Percentiles rank a stretch among this genome's conserved stretches.
Conservation (phyloP, 2,888 invertebrate genomes). For the Plemyria rubiginata region DNA sequence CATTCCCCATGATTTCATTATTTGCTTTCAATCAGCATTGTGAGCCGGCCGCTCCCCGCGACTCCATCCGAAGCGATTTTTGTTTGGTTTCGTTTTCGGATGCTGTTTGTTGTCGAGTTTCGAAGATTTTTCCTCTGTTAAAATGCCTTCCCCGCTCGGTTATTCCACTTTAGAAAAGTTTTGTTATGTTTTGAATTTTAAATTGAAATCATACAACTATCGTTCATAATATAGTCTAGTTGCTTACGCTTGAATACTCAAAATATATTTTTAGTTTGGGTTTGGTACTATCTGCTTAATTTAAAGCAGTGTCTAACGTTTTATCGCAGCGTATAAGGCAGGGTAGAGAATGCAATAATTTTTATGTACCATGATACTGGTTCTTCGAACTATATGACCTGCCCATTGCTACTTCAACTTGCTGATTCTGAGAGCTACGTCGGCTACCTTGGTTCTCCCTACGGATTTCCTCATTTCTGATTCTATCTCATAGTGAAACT, state of each 20-base stretch:
- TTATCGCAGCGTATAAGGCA: no score
- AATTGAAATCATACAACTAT: constrained; percentile 32
- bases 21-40: constrained; percentile 85
- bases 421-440: no score
- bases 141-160: constrained; percentile 31
- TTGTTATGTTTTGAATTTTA: constrained; percentile 31
- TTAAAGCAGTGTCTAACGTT: not conserved
- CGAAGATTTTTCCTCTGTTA: constrained; percentile 64
- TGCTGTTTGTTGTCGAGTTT: constrained; percentile 77
- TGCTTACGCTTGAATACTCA: constrained; percentile 10
- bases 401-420: no score
- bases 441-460: no score
- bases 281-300: not conserved
- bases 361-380: no score
- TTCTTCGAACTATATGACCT: no score
- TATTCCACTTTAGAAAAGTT: constrained; percentile 36
- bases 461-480: no score
- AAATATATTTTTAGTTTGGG: constrained; percentile 1
- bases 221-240: constrained; percentile 13
- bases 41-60: constrained; percentile 63
- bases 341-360: no score
- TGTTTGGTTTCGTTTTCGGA: constrained; percentile 82
- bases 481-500: no score
- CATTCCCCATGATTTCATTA: constrained; percentile 82
- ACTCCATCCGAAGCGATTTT: constrained; percentile 68